Conservation (phyloP, 2,888 invertebrate species). For the Coenonympha arcania region DNA sequence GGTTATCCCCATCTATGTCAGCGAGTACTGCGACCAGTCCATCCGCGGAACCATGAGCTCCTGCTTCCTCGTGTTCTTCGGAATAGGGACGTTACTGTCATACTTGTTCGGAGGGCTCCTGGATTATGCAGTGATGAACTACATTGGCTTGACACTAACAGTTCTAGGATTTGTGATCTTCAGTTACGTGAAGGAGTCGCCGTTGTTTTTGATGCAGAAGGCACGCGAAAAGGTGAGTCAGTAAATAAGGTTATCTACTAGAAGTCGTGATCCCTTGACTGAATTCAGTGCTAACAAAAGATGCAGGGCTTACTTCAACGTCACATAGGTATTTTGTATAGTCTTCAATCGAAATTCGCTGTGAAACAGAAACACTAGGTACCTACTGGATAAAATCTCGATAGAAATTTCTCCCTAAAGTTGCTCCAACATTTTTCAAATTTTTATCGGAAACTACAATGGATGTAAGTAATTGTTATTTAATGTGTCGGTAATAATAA, state of each 20-base stretch:
- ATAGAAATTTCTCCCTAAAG: too few relatives aligned
- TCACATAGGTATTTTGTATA: too few relatives aligned
- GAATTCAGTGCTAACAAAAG: too few relatives aligned
- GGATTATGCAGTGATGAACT: constrained; percentile 43
- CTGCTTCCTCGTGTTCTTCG: constrained; percentile 42
- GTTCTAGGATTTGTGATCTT: constrained; percentile 35
- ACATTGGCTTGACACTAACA: constrained; percentile 38
- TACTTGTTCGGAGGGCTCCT: constrained; percentile 49
- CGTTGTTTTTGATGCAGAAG: constrained; percentile 46
- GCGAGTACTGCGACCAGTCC: constrained; percentile 54
- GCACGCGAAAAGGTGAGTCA: constrained; percentile 42
- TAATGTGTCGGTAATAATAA: too few relatives aligned
- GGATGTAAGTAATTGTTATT: too few relatives aligned
- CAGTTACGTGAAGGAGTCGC: constrained; percentile 45
- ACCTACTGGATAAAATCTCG: too few relatives aligned
- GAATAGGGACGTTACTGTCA: constrained; percentile 48
- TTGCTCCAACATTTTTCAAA: too few relatives aligned
- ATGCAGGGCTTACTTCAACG: too few relatives aligned
- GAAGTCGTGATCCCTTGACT: too few relatives aligned
- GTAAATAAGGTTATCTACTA: neutral
- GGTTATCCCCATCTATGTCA: constrained; percentile 44
- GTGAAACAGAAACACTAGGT: too few relatives aligned
- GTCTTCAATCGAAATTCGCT: too few relatives aligned
- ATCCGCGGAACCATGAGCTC: constrained; percentile 53
- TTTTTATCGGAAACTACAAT: too few relatives aligned